Conservation (phyloP, 1,140 invertebrate genomes). For the Cataglyphis hispanica region DNA sequence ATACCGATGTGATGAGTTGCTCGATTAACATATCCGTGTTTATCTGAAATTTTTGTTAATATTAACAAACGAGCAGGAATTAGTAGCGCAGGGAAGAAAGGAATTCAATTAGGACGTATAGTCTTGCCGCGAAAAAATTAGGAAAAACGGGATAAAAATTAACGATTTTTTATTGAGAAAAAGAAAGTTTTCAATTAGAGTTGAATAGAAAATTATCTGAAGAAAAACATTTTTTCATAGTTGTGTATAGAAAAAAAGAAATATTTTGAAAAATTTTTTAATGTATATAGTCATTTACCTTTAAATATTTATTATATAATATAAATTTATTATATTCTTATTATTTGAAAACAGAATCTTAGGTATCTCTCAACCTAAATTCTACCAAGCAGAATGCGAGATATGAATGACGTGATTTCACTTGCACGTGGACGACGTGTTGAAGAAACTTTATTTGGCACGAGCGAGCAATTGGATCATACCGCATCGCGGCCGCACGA, state of each 20-base stretch:
- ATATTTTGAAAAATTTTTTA: neutral
- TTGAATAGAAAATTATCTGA: neutral
- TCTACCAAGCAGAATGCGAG: neutral
- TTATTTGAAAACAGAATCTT: neutral
- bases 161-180: too few species aligned
- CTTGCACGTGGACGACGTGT: slow-evolving; percentile 14
- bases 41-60: slow-evolving; percentile 24
- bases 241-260: neutral
- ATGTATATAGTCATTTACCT: neutral
- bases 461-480: slow-evolving; percentile 59
- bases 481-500: slow-evolving; percentile 57
- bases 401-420: slow-evolving; percentile 2
- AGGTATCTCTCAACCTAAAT: slow-evolving; percentile 3
- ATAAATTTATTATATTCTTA: neutral
- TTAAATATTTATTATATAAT: neutral
- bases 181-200: neutral
- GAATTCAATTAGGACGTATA: neutral
- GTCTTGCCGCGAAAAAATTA: neutral
- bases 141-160: neutral
- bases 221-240: neutral
- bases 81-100: neutral
- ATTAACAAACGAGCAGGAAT: slow-evolving; percentile 3
- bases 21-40: slow-evolving; percentile 38
- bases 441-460: slow-evolving; percentile 48
- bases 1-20: neutral